phyloP scores from a whole-genome alignment of 2,888 invertebrate species.

The Sipha maydis region DNA sequence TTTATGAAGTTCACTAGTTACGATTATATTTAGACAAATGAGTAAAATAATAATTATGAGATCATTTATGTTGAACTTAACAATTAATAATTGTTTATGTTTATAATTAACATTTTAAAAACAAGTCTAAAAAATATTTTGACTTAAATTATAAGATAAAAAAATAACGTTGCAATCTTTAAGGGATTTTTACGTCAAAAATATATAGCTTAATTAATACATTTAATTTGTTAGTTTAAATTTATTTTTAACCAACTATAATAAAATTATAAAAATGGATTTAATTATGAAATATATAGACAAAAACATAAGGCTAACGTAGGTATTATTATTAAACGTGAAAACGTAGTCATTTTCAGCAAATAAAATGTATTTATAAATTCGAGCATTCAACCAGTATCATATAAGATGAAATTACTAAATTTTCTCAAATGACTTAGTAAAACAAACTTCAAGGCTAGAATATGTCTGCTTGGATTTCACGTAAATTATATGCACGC shows the following conservation, averaged over 20 bases:
- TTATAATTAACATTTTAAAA: no score
- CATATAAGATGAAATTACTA: neutral
- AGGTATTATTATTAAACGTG: neutral
- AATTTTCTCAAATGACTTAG: neutral
- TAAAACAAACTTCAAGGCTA: conserved; percentile 29
- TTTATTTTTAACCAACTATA: neutral
- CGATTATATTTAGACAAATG: no score
- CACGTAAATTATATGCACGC: conserved; percentile 25
- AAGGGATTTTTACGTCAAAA: no score
- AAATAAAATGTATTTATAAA: conserved; percentile 34
- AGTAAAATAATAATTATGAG: no score
- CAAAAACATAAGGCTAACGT: neutral
- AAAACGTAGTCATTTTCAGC: neutral
- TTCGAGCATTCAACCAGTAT: neutral
- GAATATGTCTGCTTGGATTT: conserved; percentile 39
- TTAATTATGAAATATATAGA: neutral
- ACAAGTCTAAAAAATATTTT: no score
- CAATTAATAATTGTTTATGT: no score
- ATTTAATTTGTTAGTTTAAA: neutral
- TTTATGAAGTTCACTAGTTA: no score
- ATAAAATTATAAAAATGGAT: neutral
- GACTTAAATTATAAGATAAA: no score
- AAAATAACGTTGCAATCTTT: no score
- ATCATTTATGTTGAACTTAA: no score
- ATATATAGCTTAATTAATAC: neutral